A percentile compares a stretch with the other conserved stretches of the same genome.
Conservation (phyloP, 2,888 invertebrate genomes). For the Melipona beecheii region DNA sequence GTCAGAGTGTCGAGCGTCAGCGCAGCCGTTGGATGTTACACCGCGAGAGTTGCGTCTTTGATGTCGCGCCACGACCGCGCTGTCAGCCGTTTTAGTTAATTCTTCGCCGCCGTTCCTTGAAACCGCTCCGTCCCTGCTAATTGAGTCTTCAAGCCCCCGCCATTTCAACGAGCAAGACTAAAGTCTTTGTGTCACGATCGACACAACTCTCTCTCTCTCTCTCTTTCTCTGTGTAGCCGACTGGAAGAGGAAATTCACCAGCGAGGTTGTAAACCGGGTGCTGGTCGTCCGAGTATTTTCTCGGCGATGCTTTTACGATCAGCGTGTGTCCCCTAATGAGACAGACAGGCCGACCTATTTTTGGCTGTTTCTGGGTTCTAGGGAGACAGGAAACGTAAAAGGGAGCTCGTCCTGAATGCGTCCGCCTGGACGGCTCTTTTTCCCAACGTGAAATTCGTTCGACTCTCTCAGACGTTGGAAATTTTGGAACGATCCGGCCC, state of each 20-base stretch:
- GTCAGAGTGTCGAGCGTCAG: conserved; percentile 31
- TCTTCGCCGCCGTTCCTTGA: conserved; percentile 25
- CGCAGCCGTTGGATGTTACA: conserved; percentile 33
- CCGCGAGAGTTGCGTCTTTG: conserved; percentile 55
- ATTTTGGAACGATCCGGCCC: no score
- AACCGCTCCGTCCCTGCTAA: conserved; percentile 31
- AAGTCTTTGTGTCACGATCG: conserved; percentile 24
- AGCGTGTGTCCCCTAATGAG: conserved; percentile 17
- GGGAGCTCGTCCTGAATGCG: background rate
- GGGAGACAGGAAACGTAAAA: conserved; percentile 3
- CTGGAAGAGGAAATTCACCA: background rate
- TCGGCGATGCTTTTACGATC: conserved; percentile 15
- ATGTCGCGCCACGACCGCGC: conserved; percentile 37
- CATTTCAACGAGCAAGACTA: conserved; percentile 10
- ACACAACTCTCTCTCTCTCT: background rate
- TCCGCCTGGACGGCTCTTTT: background rate
- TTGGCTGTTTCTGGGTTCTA: conserved; percentile 18
- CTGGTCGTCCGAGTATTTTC: background rate
- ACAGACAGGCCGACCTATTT: conserved; percentile 23
- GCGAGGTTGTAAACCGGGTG: background rate
- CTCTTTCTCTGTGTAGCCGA: background rate
- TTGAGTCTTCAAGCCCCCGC: conserved; percentile 41
- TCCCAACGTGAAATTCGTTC: background rate
- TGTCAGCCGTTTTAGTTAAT: conserved; percentile 41
- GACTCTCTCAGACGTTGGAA: background rate